Base-by-base conservation (phyloP, 1,140 invertebrate genomes). In the Drosophila ironensis region DNA sequence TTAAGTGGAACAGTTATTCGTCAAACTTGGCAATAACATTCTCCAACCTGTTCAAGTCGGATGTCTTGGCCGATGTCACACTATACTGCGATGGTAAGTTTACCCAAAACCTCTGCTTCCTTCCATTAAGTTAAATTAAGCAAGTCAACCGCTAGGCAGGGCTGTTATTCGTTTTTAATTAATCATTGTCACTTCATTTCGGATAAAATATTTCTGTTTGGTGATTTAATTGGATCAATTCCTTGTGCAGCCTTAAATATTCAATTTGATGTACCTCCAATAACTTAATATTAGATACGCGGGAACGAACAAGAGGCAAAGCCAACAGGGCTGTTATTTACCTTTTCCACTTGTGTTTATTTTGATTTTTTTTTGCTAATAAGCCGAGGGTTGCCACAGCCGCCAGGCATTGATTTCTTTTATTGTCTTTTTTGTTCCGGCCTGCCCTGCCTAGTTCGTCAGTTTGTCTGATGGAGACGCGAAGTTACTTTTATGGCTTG, bases 1-100 rank as follows among this genome's bases (percentile, higher is more conserved):
- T 97, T 77, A 97, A 97, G 92, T 97, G 95, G 95, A 97, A 96
- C 92, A 96, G 95, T 92, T 96, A 96, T 91, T 95, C 95, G 89
- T 95, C 93, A 84, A 96, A 97, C 92, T 92, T 97, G 90, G 95
- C 95, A 68, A 96, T 95, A 76, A 95, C 95, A 75, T 96, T 96
- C 91, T 95, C 95, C 81, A 96, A 95, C 91, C 92, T 97, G 84
- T 96, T 95, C 92, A 96, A 96, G 92, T 96, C 95, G 88, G 96
- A 96, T 92, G 96, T 94, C 91, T 92, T 97, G 74, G 95, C 96
- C 75, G 96, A 97, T 92, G 95, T 97, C 88, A 97, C 95, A 82
- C 91, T 97, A 69, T 97, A 95, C 91, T 97, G 96, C 92, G 95
- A 96, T 93, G 95, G 96, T 96, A 91, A 93, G 93, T 92, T 1